Evolutionary conservation across 2,113 vertebrate genomes (phyloP).

Genomic region (Noturus placidus): DNA sequence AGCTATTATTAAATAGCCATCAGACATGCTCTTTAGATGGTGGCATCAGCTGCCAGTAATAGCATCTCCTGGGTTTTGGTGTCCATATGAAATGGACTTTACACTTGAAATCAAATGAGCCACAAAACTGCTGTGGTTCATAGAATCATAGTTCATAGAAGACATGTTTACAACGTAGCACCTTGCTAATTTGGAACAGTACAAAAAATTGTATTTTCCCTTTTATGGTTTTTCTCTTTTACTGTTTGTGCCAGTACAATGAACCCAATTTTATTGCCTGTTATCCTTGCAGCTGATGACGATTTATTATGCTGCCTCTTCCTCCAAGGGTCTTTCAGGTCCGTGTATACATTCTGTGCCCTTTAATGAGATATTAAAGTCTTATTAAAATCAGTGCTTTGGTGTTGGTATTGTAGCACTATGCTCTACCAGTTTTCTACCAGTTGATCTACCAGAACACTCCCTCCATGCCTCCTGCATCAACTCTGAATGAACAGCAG

Average conservation of each 20-base stretch:
- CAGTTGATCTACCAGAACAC: not conserved
- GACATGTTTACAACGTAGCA: slow-evolving; percentile 13
- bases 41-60: slow-evolving; percentile 4
- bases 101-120: slow-evolving; percentile 39
- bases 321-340: slow-evolving; percentile 31
- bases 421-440: not conserved
- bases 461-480: not conserved
- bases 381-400: slow-evolving; percentile 44
- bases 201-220: slow-evolving; percentile 31
- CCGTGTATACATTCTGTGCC: slow-evolving; percentile 28
- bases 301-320: slow-evolving; percentile 31
- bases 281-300: slow-evolving; percentile 56
- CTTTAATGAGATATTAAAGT: slow-evolving; percentile 49
- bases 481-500: not conserved
- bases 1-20: slow-evolving; percentile 24
- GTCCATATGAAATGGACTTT: not conserved
- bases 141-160: not conserved
- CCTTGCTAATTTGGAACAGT: slow-evolving; percentile 37
- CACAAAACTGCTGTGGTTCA: slow-evolving; percentile 26
- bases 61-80: slow-evolving; percentile 33
- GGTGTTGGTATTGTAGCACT: not conserved
- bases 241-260: slow-evolving; percentile 45
- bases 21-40: slow-evolving; percentile 11
- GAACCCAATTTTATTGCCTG: slow-evolving; percentile 41
- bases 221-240: slow-evolving; percentile 34